A percentile compares a stretch with the other conserved stretches of the same genome.
Evolutionary conservation across 2,888 invertebrate species (phyloP).

Genomic region (Melanchra persicariae): DNA sequence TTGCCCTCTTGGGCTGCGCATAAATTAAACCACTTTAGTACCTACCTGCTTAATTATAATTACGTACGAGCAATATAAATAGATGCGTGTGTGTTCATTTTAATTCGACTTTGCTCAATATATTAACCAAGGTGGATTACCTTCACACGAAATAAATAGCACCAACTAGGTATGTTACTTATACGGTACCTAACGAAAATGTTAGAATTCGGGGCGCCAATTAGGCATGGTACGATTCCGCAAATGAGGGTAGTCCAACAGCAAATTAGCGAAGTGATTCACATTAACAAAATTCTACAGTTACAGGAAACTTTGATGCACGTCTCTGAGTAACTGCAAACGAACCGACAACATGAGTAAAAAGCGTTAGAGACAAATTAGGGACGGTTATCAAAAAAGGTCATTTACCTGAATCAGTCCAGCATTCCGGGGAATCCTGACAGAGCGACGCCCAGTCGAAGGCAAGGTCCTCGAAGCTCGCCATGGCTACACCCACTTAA

Average conservation of each 20-base stretch:
- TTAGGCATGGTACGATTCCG: constrained; percentile 22
- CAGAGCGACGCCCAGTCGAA: constrained; percentile 92
- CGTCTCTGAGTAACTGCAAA: constrained; percentile 31
- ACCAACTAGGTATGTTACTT: constrained; percentile 16
- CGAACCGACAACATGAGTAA: constrained; percentile 44
- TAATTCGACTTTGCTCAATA: constrained; percentile 45
- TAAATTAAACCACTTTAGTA: constrained; percentile 42
- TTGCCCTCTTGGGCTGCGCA: constrained; percentile 44
- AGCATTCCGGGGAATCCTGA: constrained; percentile 91
- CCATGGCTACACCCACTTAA: constrained; percentile 87
- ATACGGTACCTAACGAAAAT: constrained; percentile 16
- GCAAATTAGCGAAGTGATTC: constrained; percentile 31
- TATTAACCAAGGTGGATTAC: constrained; percentile 41
- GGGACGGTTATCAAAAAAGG: constrained; percentile 53
- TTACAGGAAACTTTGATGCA: constrained; percentile 15
- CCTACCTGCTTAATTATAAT: constrained; percentile 36
- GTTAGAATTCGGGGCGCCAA: constrained; percentile 10
- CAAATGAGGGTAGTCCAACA: constrained; percentile 42
- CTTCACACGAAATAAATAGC: constrained; percentile 39
- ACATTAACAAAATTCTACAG: constrained; percentile 30
- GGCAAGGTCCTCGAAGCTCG: constrained; percentile 92
- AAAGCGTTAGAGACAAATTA: constrained; percentile 42
- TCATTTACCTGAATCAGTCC: constrained; percentile 92
- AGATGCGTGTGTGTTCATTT: constrained; percentile 26
- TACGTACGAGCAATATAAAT: constrained; percentile 32